Conservation (phyloP, 2,113 vertebrate species). For the Thymallus thymallus region DNA sequence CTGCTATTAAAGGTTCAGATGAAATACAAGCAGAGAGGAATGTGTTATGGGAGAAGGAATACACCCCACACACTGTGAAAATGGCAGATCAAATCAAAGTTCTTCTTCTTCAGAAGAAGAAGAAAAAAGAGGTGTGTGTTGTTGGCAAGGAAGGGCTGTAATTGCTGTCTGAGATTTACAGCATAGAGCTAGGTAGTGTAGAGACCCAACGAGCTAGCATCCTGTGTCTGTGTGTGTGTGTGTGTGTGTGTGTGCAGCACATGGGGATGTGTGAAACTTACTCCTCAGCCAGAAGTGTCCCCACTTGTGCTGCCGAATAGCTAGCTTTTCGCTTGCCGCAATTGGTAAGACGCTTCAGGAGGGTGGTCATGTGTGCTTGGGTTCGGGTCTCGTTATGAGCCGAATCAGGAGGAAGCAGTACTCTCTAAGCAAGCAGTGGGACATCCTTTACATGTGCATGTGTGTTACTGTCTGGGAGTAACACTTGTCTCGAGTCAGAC, state of each 20-base stretch:
- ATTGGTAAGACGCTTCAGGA: too few relatives aligned
- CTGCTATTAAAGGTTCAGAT: slow-evolving; percentile 51
- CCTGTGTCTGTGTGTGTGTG: not conserved
- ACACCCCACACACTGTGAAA: slow-evolving; percentile 25
- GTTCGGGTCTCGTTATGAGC: too few relatives aligned
- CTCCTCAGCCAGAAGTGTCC: too few relatives aligned
- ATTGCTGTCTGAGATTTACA: not conserved
- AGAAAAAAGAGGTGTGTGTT: slow-evolving; percentile 2
- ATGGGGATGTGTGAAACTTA: too few relatives aligned
- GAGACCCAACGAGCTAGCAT: not conserved
- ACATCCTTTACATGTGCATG: too few relatives aligned
- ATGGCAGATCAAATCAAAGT: slow-evolving; percentile 29
- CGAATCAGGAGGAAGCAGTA: too few relatives aligned
- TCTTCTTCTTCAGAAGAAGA: too few relatives aligned
- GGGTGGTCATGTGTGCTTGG: too few relatives aligned
- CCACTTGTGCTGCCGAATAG: too few relatives aligned
- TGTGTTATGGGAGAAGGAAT: slow-evolving; percentile 34
- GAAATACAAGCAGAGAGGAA: slow-evolving; percentile 51
- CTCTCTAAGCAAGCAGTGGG: too few relatives aligned
- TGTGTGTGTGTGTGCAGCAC: too few relatives aligned
- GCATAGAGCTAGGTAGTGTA: not conserved
- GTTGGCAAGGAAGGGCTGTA: slow-evolving; percentile 10
- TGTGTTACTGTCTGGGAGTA: not conserved
- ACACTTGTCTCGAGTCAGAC: not conserved
- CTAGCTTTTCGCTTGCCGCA: too few relatives aligned